Evolutionary conservation across 2,113 vertebrate species (phyloP), one percentile per base, ranked within the genome.

Genomic region (Spheniscus mendiculus): DNA sequence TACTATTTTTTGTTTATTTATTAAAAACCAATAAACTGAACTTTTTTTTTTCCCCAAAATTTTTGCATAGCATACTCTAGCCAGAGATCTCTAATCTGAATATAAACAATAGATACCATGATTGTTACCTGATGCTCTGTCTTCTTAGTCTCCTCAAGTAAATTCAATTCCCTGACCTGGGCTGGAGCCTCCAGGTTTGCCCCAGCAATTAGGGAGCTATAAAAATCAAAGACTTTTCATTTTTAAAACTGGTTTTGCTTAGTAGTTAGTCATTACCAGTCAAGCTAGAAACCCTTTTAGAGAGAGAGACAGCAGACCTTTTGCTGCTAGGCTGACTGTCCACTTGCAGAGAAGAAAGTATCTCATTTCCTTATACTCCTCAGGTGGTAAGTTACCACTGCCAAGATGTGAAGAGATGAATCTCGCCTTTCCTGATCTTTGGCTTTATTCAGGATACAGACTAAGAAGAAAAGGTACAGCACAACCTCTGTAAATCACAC

Each of bases 361-460:
- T 83, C 34, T 88, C 9, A 16, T 83, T 84, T 93, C 79, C 92
- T 77, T 93, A 12, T 81, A 71, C 76, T 89, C 45, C 59, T 86
- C 83, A 63, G 95, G 91, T 73, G 70, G 69, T 84, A 32, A 59
- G 76, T 84, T 90, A 63, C 69, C 83, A 56, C 90, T 30, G 96
- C 72, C n/a, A 90, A 53, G 69, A 97, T 93, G 44, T 66, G 79
- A 94, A 77, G 67, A 89, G 30, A 59, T 20, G 23, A 69, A 84
- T 83, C n/a, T 83, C 50, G 83, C 15, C 65, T 88, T 85, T 91
- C 62, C 59, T 97, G 88, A 91, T 95, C 94, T 95, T 96, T 96
- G 85, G 15, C 56, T 87, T 90, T 91, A 84, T 70, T 52, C 83
- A 47, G 82, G 66, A 73, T 91, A 53, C 45, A 94, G 90, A 66